Base-by-base conservation (phyloP, 2,113 vertebrate species). In the Synodontis membranacea region DNA sequence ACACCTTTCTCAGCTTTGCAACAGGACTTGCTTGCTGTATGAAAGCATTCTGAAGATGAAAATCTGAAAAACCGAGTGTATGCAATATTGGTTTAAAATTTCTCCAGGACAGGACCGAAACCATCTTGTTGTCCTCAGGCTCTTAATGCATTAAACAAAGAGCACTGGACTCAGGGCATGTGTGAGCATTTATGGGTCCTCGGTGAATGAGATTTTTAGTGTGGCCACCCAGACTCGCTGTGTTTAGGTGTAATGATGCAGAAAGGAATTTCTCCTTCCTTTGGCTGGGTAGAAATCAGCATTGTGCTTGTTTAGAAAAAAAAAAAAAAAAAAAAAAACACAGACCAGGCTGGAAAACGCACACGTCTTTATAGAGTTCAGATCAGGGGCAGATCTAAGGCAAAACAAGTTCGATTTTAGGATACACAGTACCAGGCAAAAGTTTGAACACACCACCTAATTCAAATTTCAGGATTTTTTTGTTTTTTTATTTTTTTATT, bases 201-300 rank as follows among this genome's bases (percentile, higher is more conserved):
- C 74, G 46, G 46, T 48, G 81, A 76, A 25, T 56, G 58, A 62
- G 79, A 34, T 48, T 82, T 86, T 87, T 79, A 72, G 60, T 74
- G 75, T 79, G 83, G 70, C 86, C 88, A 87, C 88, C 84, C 86
- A 87, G 80, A 28, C 60, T 82, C 44, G 8, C 58, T 85, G 86
- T 78, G 83, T 81, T 81, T 46, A 48, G 37, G 78, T 87, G 88
- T 78, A 89, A 83, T 85, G 83, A 84, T 85, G 83, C 62, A 82
- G 83, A 89, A 89, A 82, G 88, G 88, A 89, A 89, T 89, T 81
- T 89, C 79, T 87, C 58, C 88, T 85, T 87, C 54, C 31, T 80
- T 70, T 76, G 72, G 52, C 64, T 54, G 79, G 14, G 70, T 79
- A 50, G 46, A 82, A 42, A 75, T 85, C 79, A 87, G 37, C 66